These are phyloP conservation scores for Odocoileus hemionus DNA, from an alignment of 2,113 vertebrate genomes.

Conservation along the genomic window DNA sequence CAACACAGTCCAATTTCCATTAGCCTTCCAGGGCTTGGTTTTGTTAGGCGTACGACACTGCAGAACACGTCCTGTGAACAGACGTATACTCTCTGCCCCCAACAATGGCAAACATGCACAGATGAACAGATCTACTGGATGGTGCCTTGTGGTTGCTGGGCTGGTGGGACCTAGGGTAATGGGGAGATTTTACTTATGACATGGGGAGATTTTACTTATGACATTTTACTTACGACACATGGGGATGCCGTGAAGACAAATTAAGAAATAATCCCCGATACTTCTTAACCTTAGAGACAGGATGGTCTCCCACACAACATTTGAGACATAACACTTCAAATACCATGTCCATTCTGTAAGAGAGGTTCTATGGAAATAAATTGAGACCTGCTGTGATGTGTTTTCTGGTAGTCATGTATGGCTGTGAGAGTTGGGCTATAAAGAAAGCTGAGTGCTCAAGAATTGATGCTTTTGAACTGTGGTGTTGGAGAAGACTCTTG, in stretches of 20 bases:
- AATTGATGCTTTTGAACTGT: background rate
- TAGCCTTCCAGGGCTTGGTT: too few relatives aligned
- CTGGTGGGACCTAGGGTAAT: fast-evolving
- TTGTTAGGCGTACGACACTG: background rate
- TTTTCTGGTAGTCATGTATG: background rate
- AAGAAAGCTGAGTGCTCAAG: background rate
- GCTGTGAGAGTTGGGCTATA: background rate
- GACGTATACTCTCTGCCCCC: fast-evolving
- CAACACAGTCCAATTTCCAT: background rate
- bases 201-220: background rate
- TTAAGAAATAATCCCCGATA: background rate
- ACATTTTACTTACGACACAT: too few relatives aligned
- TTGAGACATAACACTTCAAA: background rate
- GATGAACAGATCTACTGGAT: background rate
- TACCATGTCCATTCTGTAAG: fast-evolving
- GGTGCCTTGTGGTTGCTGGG: fast-evolving
- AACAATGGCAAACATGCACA: fast-evolving
- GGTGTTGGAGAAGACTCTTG: background rate
- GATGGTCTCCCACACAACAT: fast-evolving
- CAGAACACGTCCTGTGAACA: fast-evolving
- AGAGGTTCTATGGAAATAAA: fast-evolving
- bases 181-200: background rate
- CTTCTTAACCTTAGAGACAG: background rate
- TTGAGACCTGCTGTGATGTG: fast-evolving
- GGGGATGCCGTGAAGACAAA: background rate